A percentile compares a stretch with the other conserved stretches of the same genome.
phyloP scores from a whole-genome alignment of 2,888 invertebrate genomes.

The Erpobdella octoculata region DNA sequence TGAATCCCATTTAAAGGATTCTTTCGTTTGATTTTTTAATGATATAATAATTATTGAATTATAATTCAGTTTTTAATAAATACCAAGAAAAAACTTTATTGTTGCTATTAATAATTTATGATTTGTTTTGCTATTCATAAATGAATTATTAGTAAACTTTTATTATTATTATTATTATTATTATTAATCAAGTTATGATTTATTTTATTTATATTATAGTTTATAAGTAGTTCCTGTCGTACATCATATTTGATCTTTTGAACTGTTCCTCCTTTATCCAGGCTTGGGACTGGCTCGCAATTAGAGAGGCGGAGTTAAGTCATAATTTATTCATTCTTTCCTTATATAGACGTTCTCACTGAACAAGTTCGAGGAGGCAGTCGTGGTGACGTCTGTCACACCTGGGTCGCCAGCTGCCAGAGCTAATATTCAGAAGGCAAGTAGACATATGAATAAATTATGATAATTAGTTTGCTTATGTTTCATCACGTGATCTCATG shows the following conservation, averaged over 20 bases:
- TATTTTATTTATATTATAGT: no score
- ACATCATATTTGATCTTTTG: no score
- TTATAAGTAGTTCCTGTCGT: no score
- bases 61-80: no score
- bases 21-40: no score
- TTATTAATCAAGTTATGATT: no score
- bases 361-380: constrained; percentile 60
- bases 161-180: no score
- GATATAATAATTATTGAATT: no score
- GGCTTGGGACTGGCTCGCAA: neutral
- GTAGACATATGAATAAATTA: constrained; percentile 41
- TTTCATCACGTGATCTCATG: no score
- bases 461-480: neutral
- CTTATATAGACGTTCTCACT: neutral
- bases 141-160: neutral
- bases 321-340: neutral
- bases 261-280: no score
- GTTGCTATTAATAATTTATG: neutral
- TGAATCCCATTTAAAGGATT: no score
- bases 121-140: neutral
- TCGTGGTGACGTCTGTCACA: constrained; percentile 84
- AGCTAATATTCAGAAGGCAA: constrained; percentile 89
- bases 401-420: constrained; percentile 79
- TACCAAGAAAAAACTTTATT: no score
- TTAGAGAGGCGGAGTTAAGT: neutral